Evolutionary conservation across 2,797 vertebrate species (phyloP).

Genomic region (Gymnothorax reevesii): DNA sequence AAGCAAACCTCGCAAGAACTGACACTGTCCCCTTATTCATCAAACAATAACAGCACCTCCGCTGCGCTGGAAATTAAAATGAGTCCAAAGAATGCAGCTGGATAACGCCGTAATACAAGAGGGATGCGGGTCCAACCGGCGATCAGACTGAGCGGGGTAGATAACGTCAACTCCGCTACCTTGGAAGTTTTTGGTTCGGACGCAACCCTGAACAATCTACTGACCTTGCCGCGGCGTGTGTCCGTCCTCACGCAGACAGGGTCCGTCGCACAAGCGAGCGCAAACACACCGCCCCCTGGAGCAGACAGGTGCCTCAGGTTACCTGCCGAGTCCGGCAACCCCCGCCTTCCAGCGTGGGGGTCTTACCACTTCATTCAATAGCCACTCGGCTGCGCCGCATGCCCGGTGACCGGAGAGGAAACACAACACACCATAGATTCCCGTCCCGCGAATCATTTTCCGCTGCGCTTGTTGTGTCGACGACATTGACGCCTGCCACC

Average conservation of each 20-base stretch:
- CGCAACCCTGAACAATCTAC: slow-evolving; percentile 36
- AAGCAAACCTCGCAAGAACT: slow-evolving; percentile 6
- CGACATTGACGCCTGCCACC: slow-evolving; percentile 1
- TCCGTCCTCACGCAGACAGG: slow-evolving; percentile 55
- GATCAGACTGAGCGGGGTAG: background rate
- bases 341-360: slow-evolving; percentile 58
- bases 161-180: background rate
- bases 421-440: background rate
- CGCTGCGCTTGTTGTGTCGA: background rate
- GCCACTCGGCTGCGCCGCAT: slow-evolving; percentile 44
- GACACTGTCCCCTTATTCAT: background rate
- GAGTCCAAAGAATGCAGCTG: background rate
- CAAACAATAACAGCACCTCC: background rate
- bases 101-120: background rate
- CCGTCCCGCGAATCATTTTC: background rate
- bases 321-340: slow-evolving; percentile 39
- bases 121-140: background rate
- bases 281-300: slow-evolving; percentile 40
- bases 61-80: background rate
- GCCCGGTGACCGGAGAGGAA: slow-evolving; percentile 15
- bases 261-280: slow-evolving; percentile 47
- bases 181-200: slow-evolving; percentile 13
- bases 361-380: slow-evolving; percentile 39
- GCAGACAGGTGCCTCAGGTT: slow-evolving; percentile 55
- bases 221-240: slow-evolving; percentile 69